Evolutionary conservation across 2,113 vertebrate genomes (phyloP), one percentile per base, ranked within the genome.

Genomic region (Hippocampus mohnikei): DNA sequence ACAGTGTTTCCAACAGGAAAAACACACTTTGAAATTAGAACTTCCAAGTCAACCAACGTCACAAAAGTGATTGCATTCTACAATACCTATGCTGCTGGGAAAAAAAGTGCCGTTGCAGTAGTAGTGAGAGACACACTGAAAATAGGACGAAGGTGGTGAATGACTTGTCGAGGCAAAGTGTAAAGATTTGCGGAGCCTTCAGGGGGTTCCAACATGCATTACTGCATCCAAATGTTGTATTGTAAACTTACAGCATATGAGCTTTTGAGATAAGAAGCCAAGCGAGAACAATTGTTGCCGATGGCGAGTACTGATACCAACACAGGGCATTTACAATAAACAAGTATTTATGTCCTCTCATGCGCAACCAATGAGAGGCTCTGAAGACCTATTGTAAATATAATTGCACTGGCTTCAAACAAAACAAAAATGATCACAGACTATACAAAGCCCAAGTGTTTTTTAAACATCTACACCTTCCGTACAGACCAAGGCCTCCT

Each of bases 391-490:
- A 81, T 81, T 80, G 21, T 46, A 40, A 79, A 81, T 76, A 71
- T 71, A 83, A 84, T 76, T 76, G 77, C 73, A 33, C 29, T 6
- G 58, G 62, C 72, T 67, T 74, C 37, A 58, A 21, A 74, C 80
- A 83, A 81, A 84, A 64, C n/a, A 42, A 42, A 42, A 42, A 42
- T 42, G 5, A 80, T 84, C 84, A 66, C 72, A 71, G 59, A 73
- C 67, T 75, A 75, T 72, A 72, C 67, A 73, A 66, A 77, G 62
- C n/a, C 0, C 74, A 76, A 80, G 71, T 71, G 78, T 42, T 76
- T 81, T 44, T 87, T 81, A 48, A 82, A 75, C 80, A 41, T 69
- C 72, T 71, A 62, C 68, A 74, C 74, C 76, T 81, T 73, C 41
- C 48, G 53, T 29, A 48, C 1, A 18, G 50, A 46, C 64, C 18